phyloP scores from a whole-genome alignment of 2,888 invertebrate species.

The Rotaria macrura region DNA sequence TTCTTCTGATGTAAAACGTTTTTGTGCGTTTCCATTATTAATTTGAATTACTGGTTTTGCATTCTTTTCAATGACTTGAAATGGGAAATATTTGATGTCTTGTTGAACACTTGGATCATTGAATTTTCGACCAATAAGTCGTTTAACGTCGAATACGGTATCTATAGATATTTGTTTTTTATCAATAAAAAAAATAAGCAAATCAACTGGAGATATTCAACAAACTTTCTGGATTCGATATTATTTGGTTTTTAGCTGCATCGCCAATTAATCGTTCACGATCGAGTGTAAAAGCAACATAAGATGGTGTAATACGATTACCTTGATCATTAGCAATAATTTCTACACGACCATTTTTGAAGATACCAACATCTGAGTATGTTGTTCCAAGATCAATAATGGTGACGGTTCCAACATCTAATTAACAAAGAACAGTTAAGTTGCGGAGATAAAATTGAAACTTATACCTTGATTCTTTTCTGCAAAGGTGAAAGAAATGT shows the following conservation, averaged over 20 bases:
- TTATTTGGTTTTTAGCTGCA: slow-evolving; percentile 53
- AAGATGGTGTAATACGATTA: slow-evolving; percentile 64
- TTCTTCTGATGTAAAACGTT: slow-evolving; percentile 91
- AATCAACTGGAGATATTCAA: neutral
- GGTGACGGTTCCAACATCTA: slow-evolving; percentile 53
- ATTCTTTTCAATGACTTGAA: slow-evolving; percentile 38
- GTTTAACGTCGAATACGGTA: slow-evolving; percentile 51
- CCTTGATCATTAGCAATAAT: slow-evolving; percentile 56
- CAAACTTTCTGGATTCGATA: slow-evolving; percentile 60
- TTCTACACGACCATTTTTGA: slow-evolving; percentile 53
- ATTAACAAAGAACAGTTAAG: too few relatives aligned
- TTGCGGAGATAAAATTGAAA: too few relatives aligned
- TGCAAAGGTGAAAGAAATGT: too few relatives aligned
- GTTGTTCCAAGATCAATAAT: slow-evolving; percentile 81
- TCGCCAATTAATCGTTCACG: slow-evolving; percentile 51
- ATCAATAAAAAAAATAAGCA: neutral
- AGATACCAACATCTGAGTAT: slow-evolving; percentile 44
- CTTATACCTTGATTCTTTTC: too few relatives aligned
- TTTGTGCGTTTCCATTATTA: slow-evolving; percentile 48
- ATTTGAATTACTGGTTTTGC: slow-evolving; percentile 28
- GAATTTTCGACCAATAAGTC: slow-evolving; percentile 43
- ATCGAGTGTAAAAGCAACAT: slow-evolving; percentile 61
- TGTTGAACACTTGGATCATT: slow-evolving; percentile 40
- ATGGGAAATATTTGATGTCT: slow-evolving; percentile 44
- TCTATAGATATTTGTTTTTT: slow-evolving; percentile 40